These are phyloP conservation scores for Cranoglanis bouderius DNA, from an alignment of 2,113 vertebrate species.

Conservation along the genomic window DNA sequence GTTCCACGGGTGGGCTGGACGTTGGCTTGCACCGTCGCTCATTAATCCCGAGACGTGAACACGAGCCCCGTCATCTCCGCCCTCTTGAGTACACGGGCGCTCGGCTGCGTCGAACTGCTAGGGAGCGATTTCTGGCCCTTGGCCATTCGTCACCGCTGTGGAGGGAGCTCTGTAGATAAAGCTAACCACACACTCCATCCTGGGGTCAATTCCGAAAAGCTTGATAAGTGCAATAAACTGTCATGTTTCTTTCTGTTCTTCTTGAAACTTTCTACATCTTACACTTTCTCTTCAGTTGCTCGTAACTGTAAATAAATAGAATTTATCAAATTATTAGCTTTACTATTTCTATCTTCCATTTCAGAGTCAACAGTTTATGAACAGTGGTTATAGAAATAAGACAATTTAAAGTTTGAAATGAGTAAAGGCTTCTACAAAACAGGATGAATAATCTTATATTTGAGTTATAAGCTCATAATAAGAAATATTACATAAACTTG, in stretches of 20 bases:
- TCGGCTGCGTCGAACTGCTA: conserved; percentile 16
- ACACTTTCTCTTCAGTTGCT: not conserved
- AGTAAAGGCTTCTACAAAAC: not conserved
- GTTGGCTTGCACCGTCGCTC: conserved; percentile 55
- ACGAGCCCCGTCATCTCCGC: conserved; percentile 54
- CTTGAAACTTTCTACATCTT: not conserved
- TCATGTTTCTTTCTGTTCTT: not conserved
- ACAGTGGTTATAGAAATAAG: not conserved
- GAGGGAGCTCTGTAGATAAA: conserved; percentile 19
- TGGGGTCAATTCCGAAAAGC: not conserved
- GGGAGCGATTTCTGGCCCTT: not conserved
- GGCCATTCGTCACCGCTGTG: conserved; percentile 33
- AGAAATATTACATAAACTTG: not conserved
- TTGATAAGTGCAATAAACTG: not conserved
- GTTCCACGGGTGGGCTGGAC: conserved; percentile 45
- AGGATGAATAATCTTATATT: not conserved
- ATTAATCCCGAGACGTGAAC: conserved; percentile 66
- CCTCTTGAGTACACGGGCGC: conserved; percentile 64
- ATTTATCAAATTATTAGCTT: not conserved
- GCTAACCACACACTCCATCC: not conserved
- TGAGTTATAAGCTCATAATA: not conserved
- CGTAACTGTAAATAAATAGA: not conserved
- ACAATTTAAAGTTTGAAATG: not conserved
- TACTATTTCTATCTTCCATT: not conserved
- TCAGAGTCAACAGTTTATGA: not conserved